Percentiles rank a stretch among this genome's conserved stretches.
phyloP scores from a whole-genome alignment of 2,888 invertebrate genomes.

The Apodemia hepburni region DNA sequence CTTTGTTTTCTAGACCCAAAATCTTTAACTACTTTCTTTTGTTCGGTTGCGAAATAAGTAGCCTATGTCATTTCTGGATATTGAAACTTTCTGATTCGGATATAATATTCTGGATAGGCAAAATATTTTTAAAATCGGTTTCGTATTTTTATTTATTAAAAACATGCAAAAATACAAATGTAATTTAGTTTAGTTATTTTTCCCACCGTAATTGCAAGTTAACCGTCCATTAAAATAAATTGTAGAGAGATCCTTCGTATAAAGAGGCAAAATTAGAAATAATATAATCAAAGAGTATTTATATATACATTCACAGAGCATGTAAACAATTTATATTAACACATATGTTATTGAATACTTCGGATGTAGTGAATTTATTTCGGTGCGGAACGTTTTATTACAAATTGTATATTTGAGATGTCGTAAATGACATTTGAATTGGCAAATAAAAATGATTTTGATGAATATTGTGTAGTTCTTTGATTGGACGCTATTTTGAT shows the following conservation, averaged over 20 bases:
- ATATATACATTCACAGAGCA: not conserved
- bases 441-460: not conserved
- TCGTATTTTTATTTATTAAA: too few species aligned
- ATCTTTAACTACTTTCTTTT: too few species aligned
- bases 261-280: conserved; percentile 7
- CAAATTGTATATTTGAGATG: conserved; percentile 1
- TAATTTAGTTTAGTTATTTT: too few species aligned
- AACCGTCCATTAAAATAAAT: not conserved
- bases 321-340: conserved; percentile 14
- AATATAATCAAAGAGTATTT: conserved; percentile 6
- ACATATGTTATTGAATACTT: conserved; percentile 1
- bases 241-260: not conserved
- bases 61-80: too few species aligned
- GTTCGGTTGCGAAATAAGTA: too few species aligned
- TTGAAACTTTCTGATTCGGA: too few species aligned
- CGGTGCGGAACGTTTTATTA: not conserved
- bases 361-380: not conserved
- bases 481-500: too few species aligned
- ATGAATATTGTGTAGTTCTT: not conserved
- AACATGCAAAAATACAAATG: too few species aligned
- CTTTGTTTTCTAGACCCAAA: too few species aligned
- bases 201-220: too few species aligned
- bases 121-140: too few species aligned
- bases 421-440: not conserved
- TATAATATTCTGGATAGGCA: too few species aligned